These are phyloP conservation scores for Morpho helenor DNA, from an alignment of 2,888 invertebrate species.

Conservation along the genomic window DNA sequence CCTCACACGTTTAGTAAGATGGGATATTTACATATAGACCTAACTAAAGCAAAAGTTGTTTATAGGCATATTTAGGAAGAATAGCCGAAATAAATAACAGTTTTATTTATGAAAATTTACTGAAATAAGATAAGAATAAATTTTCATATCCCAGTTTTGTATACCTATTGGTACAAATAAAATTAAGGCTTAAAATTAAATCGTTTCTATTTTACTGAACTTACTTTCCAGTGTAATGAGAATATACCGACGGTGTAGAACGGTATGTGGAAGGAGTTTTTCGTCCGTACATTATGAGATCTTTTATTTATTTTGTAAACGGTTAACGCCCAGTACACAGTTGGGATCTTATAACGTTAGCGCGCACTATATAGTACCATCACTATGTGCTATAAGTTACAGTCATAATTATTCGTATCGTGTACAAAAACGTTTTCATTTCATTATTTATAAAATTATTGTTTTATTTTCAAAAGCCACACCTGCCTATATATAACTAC, in stretches of 20 bases:
- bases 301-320: slow-evolving; percentile 15
- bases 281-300: slow-evolving; percentile 81
- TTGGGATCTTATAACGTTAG: too few relatives aligned
- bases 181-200: too few relatives aligned
- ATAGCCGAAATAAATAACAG: too few relatives aligned
- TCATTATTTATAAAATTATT: neutral
- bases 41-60: too few relatives aligned
- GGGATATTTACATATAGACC: too few relatives aligned
- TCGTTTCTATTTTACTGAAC: slow-evolving; percentile 26
- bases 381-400: neutral
- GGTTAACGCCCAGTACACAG: slow-evolving; percentile 28
- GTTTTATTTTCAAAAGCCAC: slow-evolving; percentile 17
- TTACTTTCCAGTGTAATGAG: slow-evolving; percentile 88
- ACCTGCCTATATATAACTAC: slow-evolving; percentile 12
- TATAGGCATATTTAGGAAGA: too few relatives aligned
- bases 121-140: too few relatives aligned
- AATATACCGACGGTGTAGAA: slow-evolving; percentile 93
- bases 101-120: too few relatives aligned
- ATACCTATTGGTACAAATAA: too few relatives aligned
- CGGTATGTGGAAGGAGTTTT: slow-evolving; percentile 89
- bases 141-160: too few relatives aligned
- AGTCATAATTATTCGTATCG: neutral
- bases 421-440: neutral
- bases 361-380: neutral
- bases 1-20: too few relatives aligned